Evolutionary conservation across 2,797 vertebrate species (phyloP).

Genomic region (Denticeps clupeoides): DNA sequence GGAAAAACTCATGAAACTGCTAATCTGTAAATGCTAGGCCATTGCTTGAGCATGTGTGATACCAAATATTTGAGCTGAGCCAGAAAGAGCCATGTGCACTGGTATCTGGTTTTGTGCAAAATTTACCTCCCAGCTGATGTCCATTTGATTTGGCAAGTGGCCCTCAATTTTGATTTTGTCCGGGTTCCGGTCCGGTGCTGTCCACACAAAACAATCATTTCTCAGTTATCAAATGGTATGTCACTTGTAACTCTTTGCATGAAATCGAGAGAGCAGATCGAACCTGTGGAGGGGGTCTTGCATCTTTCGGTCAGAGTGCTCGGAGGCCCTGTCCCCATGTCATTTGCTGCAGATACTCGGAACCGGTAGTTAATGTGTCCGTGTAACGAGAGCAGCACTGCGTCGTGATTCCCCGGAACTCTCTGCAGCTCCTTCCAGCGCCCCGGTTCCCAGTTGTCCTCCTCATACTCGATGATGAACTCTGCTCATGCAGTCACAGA

Average conservation of each 20-base stretch:
- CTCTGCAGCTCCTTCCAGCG: slow-evolving; percentile 69
- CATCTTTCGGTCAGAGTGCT: slow-evolving; percentile 68
- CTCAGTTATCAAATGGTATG: no score
- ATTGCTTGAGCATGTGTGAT: no score
- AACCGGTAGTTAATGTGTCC: slow-evolving; percentile 80
- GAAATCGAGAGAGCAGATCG: no score
- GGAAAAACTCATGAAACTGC: no score
- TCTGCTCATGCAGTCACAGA: slow-evolving; percentile 49
- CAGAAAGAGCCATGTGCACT: no score
- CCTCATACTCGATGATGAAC: slow-evolving; percentile 80
- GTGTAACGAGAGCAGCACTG: slow-evolving; percentile 54
- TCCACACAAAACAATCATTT: slow-evolving; percentile 12
- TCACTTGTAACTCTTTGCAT: no score
- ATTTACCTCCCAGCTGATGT: slow-evolving; percentile 87
- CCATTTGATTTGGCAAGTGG: slow-evolving; percentile 80
- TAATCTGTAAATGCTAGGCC: no score
- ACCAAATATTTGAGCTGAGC: no score
- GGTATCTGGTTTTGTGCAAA: no score
- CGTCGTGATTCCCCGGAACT: slow-evolving; percentile 59
- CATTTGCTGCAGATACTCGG: slow-evolving; percentile 72
- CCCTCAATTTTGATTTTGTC: slow-evolving; percentile 74
- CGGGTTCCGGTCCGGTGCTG: slow-evolving; percentile 87
- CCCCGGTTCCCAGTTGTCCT: slow-evolving; percentile 66
- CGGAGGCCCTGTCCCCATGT: slow-evolving; percentile 70
- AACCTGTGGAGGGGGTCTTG: slow-evolving; percentile 76